Base-by-base conservation (phyloP, 2,888 invertebrate genomes). In the Entomobrya proxima region DNA sequence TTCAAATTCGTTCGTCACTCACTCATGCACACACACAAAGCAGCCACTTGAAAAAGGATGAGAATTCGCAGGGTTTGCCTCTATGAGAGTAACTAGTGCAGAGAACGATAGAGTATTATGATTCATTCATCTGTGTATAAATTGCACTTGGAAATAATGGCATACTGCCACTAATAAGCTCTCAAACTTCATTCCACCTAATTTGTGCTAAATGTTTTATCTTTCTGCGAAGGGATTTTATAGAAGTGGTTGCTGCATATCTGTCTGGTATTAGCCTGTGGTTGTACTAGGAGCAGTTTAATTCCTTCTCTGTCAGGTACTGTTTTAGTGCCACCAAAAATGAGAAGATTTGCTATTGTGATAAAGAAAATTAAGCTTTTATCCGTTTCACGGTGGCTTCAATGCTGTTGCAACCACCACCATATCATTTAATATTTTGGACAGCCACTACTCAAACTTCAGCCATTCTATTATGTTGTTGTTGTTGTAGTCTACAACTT, bases 161-260 rank as follows among this genome's bases (percentile, higher is more conserved):
- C 21, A 61, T 44, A 47, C 72, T 84, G 55, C n/a, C 69, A 47
- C 78, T 79, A 85, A 85, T 84, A 84, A 84, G 84, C 84, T 77
- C 69, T 55, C 52, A 67, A 77, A 78, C 78, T 85, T 21, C 78
- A 85, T 85, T 85, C 85, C 85, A 61, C 85, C 72, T 79, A 85
- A 85, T 85, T 85, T 85, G 78, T 74, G 85, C 78, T 85, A 85
- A 78, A 78, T 79, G 78, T 50, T 78, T 85, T 85, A 79, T 85
- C 78, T 78, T 18, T 47, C 58, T 79, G 61, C 85, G 50, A 85
- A 83, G 11, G 58, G 24, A 21, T 24, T 27, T 69, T n/a, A 3
- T 27, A 21, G 52, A 55, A 55, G 52, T 55, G 5, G 52, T 21
- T 3, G 11, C 35, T 15, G 58, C 32, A 52, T 18, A 3, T 24